A percentile compares a stretch with the other conserved stretches of the same genome.
phyloP scores from a whole-genome alignment of 1,140 invertebrate genomes.

The Hylaeus volcanicus region DNA sequence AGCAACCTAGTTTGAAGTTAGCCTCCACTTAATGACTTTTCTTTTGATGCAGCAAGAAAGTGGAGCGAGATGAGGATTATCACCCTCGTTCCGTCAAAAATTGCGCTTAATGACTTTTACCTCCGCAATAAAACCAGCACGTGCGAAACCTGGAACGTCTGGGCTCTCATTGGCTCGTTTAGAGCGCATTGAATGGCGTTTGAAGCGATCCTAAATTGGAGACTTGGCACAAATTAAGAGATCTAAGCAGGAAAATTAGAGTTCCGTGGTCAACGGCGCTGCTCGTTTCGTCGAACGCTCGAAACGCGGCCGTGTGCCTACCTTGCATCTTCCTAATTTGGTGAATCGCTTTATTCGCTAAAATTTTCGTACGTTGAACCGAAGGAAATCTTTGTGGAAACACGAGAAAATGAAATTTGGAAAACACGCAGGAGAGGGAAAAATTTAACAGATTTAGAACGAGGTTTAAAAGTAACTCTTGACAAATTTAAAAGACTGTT shows the following conservation, averaged over 20 bases:
- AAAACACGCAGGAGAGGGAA: not conserved
- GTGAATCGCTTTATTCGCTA: not conserved
- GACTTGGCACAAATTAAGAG: not conserved
- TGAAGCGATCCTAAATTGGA: too few species aligned
- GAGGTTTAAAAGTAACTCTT: too few species aligned
- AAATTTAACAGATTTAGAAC: not conserved
- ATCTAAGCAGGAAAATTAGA: constrained; percentile 2
- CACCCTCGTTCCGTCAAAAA: constrained; percentile 32
- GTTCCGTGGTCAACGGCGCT: too few species aligned
- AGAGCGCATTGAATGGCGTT: too few species aligned
- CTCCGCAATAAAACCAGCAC: not conserved
- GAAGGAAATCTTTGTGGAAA: not conserved
- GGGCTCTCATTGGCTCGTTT: not conserved
- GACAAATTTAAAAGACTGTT: too few species aligned
- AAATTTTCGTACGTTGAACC: not conserved
- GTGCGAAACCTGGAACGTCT: too few species aligned
- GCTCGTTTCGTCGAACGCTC: too few species aligned
- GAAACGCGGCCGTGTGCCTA: not conserved
- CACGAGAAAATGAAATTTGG: not conserved
- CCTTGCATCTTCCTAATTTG: not conserved
- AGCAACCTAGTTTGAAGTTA: constrained; percentile 14
- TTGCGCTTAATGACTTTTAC: constrained; percentile 26
- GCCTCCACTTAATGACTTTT: constrained; percentile 29
- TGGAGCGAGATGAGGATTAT: constrained; percentile 31
- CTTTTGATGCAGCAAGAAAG: constrained; percentile 28